Base-by-base conservation (phyloP, 2,113 vertebrate species). In the Neodontobutis hainanensis region DNA sequence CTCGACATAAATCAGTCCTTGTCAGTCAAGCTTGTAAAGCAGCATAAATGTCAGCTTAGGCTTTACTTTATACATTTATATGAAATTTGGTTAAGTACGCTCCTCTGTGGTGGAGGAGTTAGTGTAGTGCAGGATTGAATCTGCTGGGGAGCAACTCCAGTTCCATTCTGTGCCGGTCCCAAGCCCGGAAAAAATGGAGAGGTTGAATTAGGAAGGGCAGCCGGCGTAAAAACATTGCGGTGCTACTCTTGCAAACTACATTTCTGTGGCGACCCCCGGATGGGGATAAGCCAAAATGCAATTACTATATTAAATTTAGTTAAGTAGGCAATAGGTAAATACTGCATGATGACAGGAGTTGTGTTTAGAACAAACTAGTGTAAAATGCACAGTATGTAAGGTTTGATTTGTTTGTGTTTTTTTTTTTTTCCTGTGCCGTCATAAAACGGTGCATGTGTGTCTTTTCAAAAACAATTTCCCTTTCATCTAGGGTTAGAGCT, bases 401-500 rank as follows among this genome's bases (percentile, higher is more conserved):
- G 3, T 76, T 72, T 61, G 12, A 47, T 65, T 51, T 60, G 56
- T 57, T 73, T 60, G 27, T n/a, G n/a, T 45, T 56, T 8, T 66
- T 61, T 75, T 44, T 65, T 67, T 81, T 44, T 53, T 10, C 27
- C 5, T 53, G 27, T 12, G 6, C 61, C 14, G 36, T 60, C 45
- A 53, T 44, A 53, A 71, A 63, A 66, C 27, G 64, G 49, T 77
- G 65, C 4, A 6, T 64, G 48, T 47, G 61, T 80, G 72, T 60
- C 70, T 76, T 74, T 82, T 75, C 69, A 75, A 56, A 82, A 85
- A 61, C 68, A 65, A 77, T 78, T 84, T 80, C 66, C 68, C 79
- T 90, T 84, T 86, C 82, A 88, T 85, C 80, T 81, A 75, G 72
- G 80, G 79, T 88, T 81, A 79, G 75, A 60, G 68, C 71, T 55